These are phyloP conservation scores for Rhodinocichla rosea DNA, from an alignment of 2,113 vertebrate genomes.

Conservation along the genomic window DNA sequence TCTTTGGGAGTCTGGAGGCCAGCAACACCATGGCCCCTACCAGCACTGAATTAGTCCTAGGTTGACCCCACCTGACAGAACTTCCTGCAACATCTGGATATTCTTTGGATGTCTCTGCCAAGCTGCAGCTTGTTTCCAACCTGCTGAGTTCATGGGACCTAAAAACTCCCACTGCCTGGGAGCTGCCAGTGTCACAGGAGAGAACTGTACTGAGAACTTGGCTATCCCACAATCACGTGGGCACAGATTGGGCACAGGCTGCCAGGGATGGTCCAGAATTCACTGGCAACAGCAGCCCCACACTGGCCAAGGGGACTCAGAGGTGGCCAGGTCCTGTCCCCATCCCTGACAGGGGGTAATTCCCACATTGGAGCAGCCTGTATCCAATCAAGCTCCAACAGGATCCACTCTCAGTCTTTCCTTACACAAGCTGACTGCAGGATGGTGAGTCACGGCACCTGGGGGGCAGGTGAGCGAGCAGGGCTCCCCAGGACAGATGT, in stretches of 20 bases:
- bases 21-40: background rate
- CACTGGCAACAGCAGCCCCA: background rate
- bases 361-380: background rate
- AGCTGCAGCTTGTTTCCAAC: conserved; percentile 24
- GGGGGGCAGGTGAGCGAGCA: background rate
- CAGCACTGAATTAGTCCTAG: background rate
- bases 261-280: fast-evolving
- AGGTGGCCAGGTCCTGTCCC: background rate
- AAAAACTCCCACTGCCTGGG: background rate
- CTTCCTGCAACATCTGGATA: conserved; percentile 41
- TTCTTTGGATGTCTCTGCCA: background rate
- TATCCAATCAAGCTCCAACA: background rate
- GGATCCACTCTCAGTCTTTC: background rate
- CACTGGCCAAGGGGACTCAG: fast-evolving
- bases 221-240: fast-evolving
- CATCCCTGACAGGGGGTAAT: background rate
- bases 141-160: background rate
- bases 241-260: background rate
- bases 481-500: fast-evolving
- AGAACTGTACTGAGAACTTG: background rate
- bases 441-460: background rate
- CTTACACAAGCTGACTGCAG: background rate
- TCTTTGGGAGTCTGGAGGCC: background rate
- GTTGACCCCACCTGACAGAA: background rate
- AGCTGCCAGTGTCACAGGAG: background rate